Evolutionary conservation across 2,888 invertebrate genomes (phyloP), one percentile per base, ranked within the genome.

Genomic region (Noctua fimbriata): DNA sequence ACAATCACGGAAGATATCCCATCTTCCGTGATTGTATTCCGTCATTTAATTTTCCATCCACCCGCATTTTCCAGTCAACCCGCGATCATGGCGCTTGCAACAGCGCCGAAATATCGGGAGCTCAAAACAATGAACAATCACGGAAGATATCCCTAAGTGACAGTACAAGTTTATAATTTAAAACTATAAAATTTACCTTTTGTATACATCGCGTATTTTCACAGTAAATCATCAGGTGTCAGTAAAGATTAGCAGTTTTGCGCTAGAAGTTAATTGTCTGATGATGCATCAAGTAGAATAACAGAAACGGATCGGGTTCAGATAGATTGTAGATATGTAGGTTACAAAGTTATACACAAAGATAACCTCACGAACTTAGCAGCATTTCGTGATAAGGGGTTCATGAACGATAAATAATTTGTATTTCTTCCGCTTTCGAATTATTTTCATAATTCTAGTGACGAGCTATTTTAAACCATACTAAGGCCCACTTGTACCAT

Each of bases 331-430:
- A 49, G 7, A 65, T 60, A 78, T 49, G 32, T 32, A 69, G 77
- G 66, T 70, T 72, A 76, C 24, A 16, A 69, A 47, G 32, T 58
- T 44, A 66, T 60, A 65, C 4, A 73, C 66, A 84, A n/a, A 58
- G 85, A 85, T 83, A 85, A 49, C 73, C 79, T 70, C n/a, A 16
- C 52, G 69, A 69, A 72, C 72, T 16, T n/a, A 28, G 28, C 60
- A 44, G 36, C 28, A 76, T n/a, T 32, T 55, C 21, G 24, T 49
- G 80, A 79, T 84, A 73, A 55, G 21, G n/a, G 47, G 66, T 47
- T 73, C 16, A 49, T 67, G 14, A 79, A 44, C 21, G 12, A 73
- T 44, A 5, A 63, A 36, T 32, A 12, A n/a, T 52, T 32, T 58
- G 14, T 49, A n/a, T 73, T 67, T 21, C 36, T 79, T 79, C 85